Conservation (phyloP, 2,797 vertebrate genomes). For the Microctenopoma lineatum region DNA sequence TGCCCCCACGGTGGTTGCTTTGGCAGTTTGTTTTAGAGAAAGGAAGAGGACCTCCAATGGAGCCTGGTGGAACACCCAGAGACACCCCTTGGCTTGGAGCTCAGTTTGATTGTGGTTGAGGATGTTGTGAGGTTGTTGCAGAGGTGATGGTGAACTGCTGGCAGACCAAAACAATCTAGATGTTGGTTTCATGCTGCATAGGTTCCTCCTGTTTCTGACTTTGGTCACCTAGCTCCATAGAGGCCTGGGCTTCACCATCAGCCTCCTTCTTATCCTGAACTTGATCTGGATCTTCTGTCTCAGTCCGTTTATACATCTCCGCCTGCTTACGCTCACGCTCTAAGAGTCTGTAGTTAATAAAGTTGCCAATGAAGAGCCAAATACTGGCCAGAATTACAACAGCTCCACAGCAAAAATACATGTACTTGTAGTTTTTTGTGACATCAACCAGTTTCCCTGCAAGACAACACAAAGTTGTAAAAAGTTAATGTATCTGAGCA, state of each 20-base stretch:
- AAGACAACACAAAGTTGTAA: constrained; percentile 66
- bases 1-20: constrained; percentile 52
- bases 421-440: constrained; percentile 91
- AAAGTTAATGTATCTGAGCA: constrained; percentile 7
- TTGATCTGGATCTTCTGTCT: constrained; percentile 74
- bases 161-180: constrained; percentile 78
- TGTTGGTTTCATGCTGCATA: constrained; percentile 94
- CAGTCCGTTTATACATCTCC: constrained; percentile 79
- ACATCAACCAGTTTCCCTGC: constrained; percentile 94
- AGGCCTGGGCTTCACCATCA: constrained; percentile 70
- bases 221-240: constrained; percentile 69
- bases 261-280: constrained; percentile 68
- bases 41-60: constrained; percentile 35
- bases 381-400: constrained; percentile 90
- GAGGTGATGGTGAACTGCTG: constrained; percentile 28
- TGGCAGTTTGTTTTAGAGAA: constrained; percentile 66
- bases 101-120: constrained; percentile 47
- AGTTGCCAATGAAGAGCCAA: constrained; percentile 95
- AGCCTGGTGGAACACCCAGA: constrained; percentile 42
- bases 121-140: constrained; percentile 1
- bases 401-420: constrained; percentile 92
- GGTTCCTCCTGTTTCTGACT: constrained; percentile 67
- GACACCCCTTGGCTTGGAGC: constrained; percentile 51
- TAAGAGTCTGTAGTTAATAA: constrained; percentile 93
- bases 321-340: constrained; percentile 87